phyloP scores from a whole-genome alignment of 2,113 vertebrate genomes.

The Paramisgurnus dabryanus region DNA sequence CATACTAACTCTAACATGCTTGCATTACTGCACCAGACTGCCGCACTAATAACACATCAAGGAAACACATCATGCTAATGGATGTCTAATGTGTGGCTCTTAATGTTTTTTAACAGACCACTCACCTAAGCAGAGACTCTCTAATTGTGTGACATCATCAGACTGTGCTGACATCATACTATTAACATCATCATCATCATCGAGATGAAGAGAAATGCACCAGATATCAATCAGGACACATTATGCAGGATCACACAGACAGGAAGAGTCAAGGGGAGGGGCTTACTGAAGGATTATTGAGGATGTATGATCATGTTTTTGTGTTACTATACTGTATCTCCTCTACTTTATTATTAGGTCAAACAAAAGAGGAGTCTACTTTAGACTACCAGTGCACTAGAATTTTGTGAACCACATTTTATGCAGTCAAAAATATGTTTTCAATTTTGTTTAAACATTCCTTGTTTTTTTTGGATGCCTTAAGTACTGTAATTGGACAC shows the following conservation, averaged over 20 bases:
- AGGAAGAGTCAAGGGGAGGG: slow-evolving; percentile 1
- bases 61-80: slow-evolving; percentile 39
- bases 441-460: slow-evolving; percentile 20
- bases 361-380: neutral
- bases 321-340: slow-evolving; percentile 20
- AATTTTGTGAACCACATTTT: neutral
- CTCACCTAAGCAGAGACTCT: slow-evolving; percentile 75
- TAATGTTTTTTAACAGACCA: slow-evolving; percentile 75
- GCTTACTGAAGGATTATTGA: neutral
- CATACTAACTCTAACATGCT: slow-evolving; percentile 40
- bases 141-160: slow-evolving; percentile 73
- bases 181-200: slow-evolving; percentile 36
- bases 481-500: slow-evolving; percentile 47
- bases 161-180: slow-evolving; percentile 46
- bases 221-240: slow-evolving; percentile 7
- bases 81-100: slow-evolving; percentile 69
- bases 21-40: neutral
- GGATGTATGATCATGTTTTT: neutral
- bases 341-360: neutral
- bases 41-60: slow-evolving; percentile 43
- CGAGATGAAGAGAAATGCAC: slow-evolving; percentile 25
- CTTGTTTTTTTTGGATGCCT: slow-evolving; percentile 24
- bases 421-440: neutral
- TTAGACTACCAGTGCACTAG: neutral
- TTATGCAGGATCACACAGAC: slow-evolving; percentile 7